Conservation (phyloP, 30 jellyfish, hydroid and myxozoan species). For the Cassiopea andromeda region DNA sequence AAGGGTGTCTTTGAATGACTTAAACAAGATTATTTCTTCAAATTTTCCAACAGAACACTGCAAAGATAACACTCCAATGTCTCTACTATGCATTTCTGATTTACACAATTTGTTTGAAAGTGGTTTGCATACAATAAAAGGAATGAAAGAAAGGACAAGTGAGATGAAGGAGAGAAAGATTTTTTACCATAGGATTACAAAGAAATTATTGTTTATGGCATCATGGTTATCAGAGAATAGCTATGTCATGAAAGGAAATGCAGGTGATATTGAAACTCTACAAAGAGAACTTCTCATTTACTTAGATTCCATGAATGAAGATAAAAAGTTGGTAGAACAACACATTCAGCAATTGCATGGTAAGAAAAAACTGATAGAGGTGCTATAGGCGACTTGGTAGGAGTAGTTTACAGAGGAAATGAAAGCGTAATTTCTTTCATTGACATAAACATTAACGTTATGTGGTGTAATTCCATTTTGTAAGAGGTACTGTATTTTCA, state of each 20-base stretch:
- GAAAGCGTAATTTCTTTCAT: background rate
- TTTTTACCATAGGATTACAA: constrained; percentile 17
- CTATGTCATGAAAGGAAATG: background rate
- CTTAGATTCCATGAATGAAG: constrained; percentile 36
- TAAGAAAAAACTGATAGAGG: constrained; percentile 27
- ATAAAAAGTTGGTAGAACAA: constrained; percentile 44
- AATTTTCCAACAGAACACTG: background rate
- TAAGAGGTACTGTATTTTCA: background rate
- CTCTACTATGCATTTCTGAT: constrained; percentile 60
- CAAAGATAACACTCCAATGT: background rate
- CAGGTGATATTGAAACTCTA: background rate
- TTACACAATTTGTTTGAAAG: constrained; percentile 46
- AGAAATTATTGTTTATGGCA: constrained; percentile 65
- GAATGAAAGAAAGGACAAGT: background rate
- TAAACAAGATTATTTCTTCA: constrained; percentile 27
- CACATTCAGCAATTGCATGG: constrained; percentile 18
- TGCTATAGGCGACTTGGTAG: background rate
- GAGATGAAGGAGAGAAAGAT: constrained; percentile 21
- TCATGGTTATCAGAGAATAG: constrained; percentile 48
- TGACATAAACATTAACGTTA: background rate
- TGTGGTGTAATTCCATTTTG: background rate
- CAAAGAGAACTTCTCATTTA: constrained; percentile 28
- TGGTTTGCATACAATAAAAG: background rate
- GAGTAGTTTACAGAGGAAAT: background rate
- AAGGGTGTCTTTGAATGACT: constrained; percentile 44